phyloP scores from a whole-genome alignment of 2,797 vertebrate genomes.

The Dryobates pubescens region DNA sequence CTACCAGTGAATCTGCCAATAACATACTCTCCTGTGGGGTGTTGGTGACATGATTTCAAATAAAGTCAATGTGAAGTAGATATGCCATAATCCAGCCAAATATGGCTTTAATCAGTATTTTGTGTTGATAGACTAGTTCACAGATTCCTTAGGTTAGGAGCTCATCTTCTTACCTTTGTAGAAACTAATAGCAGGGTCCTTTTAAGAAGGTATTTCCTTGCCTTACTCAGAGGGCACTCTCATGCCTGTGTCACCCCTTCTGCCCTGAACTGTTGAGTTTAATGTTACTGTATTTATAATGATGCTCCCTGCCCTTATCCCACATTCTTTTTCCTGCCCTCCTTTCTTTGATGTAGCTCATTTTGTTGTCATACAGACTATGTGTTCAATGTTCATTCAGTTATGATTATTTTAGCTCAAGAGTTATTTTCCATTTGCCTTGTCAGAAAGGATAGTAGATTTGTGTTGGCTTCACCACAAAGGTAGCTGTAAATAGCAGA shows the following conservation, averaged over 20 bases:
- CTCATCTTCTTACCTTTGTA: neutral
- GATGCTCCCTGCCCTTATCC: slow-evolving; percentile 10
- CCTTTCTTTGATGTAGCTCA: slow-evolving; percentile 34
- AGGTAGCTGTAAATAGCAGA: neutral
- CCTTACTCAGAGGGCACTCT: neutral
- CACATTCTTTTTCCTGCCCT: slow-evolving; percentile 6
- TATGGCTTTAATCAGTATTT: neutral
- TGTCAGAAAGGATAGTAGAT: neutral
- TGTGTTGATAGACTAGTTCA: neutral
- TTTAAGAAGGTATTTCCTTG: neutral
- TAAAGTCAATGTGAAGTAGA: neutral
- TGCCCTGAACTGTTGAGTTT: slow-evolving; percentile 20
- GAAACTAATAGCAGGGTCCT: neutral
- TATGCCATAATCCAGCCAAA: neutral
- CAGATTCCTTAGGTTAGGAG: neutral
- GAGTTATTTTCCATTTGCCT: neutral
- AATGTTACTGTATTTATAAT: slow-evolving; percentile 4
- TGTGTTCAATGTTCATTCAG: slow-evolving; percentile 3
- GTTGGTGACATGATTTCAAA: neutral
- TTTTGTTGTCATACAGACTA: neutral
- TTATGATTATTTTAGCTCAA: neutral
- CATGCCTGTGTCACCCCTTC: neutral
- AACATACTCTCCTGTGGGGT: neutral
- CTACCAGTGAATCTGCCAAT: neutral
- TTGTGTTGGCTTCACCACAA: neutral